Evolutionary conservation across 2,113 vertebrate species (phyloP).

Genomic region (Pseudopodoces humilis): DNA sequence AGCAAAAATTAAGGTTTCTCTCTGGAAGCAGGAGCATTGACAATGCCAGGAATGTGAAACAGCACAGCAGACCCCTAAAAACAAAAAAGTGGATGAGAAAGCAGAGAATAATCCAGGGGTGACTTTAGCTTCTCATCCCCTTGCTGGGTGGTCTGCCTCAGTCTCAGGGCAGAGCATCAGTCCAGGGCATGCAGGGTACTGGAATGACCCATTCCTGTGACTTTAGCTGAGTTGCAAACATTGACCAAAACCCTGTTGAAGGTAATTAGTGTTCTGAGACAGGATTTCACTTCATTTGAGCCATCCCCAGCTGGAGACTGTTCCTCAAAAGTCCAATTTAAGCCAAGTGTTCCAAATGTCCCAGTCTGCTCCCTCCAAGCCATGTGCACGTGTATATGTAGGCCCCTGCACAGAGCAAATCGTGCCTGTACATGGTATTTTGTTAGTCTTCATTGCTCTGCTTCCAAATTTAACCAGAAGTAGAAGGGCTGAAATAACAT

Average conservation of each 20-base stretch:
- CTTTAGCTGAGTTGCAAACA: background rate
- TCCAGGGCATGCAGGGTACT: background rate
- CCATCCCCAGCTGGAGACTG: background rate
- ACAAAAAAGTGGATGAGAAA: background rate
- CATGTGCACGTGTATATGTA: background rate
- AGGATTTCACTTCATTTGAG: background rate
- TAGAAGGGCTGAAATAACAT: slow-evolving; percentile 64
- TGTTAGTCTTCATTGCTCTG: slow-evolving; percentile 29
- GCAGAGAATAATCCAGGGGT: background rate
- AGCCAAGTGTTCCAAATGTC: background rate
- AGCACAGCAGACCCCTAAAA: background rate
- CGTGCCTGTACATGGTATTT: background rate
- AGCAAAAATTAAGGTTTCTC: background rate
- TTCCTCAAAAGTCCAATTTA: background rate
- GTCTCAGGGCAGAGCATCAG: background rate
- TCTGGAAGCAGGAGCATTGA: background rate
- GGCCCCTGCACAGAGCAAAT: background rate
- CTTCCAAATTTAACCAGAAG: slow-evolving; percentile 63
- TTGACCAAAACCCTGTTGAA: background rate
- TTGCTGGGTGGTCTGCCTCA: background rate
- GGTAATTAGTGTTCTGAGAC: background rate
- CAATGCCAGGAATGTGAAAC: background rate
- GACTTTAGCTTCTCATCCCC: background rate
- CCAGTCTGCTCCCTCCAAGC: background rate
- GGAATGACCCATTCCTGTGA: background rate